A percentile compares a stretch with the other conserved stretches of the same genome.
Evolutionary conservation across 2,888 invertebrate species (phyloP).

Genomic region (Trypoxylon attenuatum): DNA sequence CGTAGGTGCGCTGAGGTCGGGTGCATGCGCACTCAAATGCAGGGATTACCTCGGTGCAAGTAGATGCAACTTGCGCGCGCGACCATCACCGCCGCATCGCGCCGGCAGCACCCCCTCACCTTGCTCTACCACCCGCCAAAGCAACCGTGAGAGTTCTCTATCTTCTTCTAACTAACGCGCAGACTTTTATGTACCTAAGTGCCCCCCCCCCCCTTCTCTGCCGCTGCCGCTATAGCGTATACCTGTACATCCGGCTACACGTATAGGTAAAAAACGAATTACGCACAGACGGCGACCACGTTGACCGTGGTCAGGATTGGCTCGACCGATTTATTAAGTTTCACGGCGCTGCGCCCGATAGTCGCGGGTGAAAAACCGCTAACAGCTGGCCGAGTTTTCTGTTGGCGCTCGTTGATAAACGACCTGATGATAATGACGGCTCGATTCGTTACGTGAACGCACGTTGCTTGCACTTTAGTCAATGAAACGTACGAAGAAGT

Average conservation of each 20-base stretch:
- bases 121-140: neutral
- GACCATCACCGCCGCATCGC: neutral
- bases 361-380: slow-evolving; percentile 24
- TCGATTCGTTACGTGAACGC: slow-evolving; percentile 10
- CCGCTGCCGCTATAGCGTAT: no score
- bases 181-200: neutral
- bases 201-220: no score
- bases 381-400: slow-evolving; percentile 27
- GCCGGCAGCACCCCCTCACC: neutral
- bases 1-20: no score
- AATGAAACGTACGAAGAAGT: no score
- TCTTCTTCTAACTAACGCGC: neutral
- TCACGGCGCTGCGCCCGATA: slow-evolving; percentile 14
- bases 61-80: neutral
- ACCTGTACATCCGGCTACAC: neutral
- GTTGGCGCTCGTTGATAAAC: slow-evolving; percentile 35
- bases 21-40: neutral
- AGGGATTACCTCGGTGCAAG: neutral
- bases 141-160: neutral
- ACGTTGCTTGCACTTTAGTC: no score
- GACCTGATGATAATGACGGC: slow-evolving; percentile 38
- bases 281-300: slow-evolving; percentile 17
- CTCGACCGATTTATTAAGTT: slow-evolving; percentile 48
- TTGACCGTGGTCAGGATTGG: slow-evolving; percentile 58
- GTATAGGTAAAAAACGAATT: slow-evolving; percentile 24